Evolutionary conservation across 2,113 vertebrate genomes (phyloP), one percentile per base, ranked within the genome.

Genomic region (Tichodroma muraria): DNA sequence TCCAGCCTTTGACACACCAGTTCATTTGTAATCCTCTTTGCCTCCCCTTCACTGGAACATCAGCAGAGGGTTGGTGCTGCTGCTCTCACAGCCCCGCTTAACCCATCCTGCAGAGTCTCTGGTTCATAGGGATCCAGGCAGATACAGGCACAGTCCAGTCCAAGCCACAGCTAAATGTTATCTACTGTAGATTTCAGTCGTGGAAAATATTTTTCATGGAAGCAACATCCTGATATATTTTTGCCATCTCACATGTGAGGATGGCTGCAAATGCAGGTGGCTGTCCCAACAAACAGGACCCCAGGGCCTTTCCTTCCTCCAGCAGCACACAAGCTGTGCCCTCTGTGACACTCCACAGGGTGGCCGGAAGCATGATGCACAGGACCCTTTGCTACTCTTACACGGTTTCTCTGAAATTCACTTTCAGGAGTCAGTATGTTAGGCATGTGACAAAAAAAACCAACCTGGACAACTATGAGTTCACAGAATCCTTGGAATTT

Each of bases 181-280:
- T 24, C 28, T 60, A 13, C 64, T n/a, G 53, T 9, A 56, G 28
- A 60, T 25, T 93, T 80, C 25, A 68, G 37, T 37, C 61, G 75
- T 0, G 0, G 3, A 57, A 86, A 61, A 15, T 2, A 2, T 35
- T 88, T 82, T 33, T 83, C 60, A 63, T 22, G 56, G 50, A 69
- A 69, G 63, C 28, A 90, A 42, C 45, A n/a, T 17, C 31, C 27
- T 28, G 19, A 69, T 73, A 84, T 75, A n/a, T 87, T 85, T 78
- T 54, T 0, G 0, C 6, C n/a, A 59, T 28, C 33, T 57, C 0
- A 0, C 0, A 0, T 4, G 4, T 4, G 2, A 61, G 33, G 68
- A 59, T 5, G 44, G 57, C 24, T 60, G 82, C 23, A 64, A 80
- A 50, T 1, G 8, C 73, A 49, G n/a, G 3, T 1, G 0, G 35